A percentile compares a stretch with the other conserved stretches of the same genome.
These are phyloP conservation scores for Bradypodion pumilum DNA, from an alignment of 2,797 vertebrate species.

Conservation along the genomic window DNA sequence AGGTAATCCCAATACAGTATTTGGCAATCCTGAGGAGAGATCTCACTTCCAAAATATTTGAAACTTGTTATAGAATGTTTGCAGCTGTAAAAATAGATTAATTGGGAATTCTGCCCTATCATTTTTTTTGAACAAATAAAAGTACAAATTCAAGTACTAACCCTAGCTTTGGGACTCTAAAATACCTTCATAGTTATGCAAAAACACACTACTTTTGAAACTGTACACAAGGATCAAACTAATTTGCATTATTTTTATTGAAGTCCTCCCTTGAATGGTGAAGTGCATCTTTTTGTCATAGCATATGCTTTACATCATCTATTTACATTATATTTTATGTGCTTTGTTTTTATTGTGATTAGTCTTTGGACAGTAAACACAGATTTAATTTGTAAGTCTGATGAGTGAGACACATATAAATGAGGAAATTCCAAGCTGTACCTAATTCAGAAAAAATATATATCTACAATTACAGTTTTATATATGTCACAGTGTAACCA, in stretches of 20 bases:
- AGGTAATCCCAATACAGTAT: not conserved
- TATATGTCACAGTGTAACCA: not conserved
- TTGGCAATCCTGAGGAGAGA: not conserved
- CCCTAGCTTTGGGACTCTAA: not conserved
- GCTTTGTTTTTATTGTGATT: no score
- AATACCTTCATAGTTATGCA: not conserved
- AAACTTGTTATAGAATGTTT: not conserved
- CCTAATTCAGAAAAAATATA: not conserved
- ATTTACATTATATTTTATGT: no score
- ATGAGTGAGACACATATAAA: no score
- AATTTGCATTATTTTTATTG: not conserved
- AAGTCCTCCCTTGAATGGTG: no score
- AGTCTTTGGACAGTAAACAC: no score
- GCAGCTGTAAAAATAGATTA: conserved; percentile 17
- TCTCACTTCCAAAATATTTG: not conserved
- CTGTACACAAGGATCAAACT: no score
- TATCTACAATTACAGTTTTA: conserved; percentile 1
- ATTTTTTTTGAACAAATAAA: accelerated
- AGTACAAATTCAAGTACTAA: not conserved
- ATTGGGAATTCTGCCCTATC: not conserved
- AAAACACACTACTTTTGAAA: not conserved
- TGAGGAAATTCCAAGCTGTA: not conserved
- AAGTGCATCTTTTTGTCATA: no score
- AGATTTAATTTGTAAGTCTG: no score
- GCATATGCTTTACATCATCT: no score